phyloP scores from a whole-genome alignment of 2,797 vertebrate genomes.

The Pangasius djambal region DNA sequence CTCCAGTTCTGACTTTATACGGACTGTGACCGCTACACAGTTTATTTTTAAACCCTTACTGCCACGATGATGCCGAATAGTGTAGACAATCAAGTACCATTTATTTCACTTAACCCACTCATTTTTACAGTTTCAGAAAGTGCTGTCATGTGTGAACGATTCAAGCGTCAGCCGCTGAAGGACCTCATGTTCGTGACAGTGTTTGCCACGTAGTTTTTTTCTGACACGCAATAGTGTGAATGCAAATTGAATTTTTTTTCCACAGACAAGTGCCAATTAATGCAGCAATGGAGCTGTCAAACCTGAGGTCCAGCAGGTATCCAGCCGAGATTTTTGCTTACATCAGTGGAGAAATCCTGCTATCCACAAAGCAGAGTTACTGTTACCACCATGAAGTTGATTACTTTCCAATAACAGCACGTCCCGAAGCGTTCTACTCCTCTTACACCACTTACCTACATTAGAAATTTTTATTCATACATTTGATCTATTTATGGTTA shows the following conservation, averaged over 20 bases:
- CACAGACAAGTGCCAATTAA: not conserved
- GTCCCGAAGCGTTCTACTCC: no score
- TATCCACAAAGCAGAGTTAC: not conserved
- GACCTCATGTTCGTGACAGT: not conserved
- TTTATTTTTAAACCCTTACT: not conserved
- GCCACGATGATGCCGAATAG: not conserved
- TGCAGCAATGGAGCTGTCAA: not conserved
- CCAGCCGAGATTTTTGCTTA: not conserved
- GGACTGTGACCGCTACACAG: no score
- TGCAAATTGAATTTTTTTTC: not conserved
- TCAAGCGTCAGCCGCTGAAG: not conserved
- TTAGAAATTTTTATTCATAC: no score
- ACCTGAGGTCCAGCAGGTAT: not conserved
- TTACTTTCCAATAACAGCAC: no score
- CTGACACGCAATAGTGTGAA: no score
- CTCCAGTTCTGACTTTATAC: not conserved
- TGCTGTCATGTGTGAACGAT: conserved; percentile 7
- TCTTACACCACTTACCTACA: no score
- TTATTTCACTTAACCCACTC: not conserved
- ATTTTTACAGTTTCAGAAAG: not conserved
- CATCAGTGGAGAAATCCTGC: not conserved
- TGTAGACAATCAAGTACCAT: not conserved
- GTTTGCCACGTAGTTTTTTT: not conserved
- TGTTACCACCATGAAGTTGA: not conserved
- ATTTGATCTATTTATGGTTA: not conserved